Evolutionary conservation across 2,113 vertebrate species (phyloP).

Genomic region (Oxygymnocypris stewartii): DNA sequence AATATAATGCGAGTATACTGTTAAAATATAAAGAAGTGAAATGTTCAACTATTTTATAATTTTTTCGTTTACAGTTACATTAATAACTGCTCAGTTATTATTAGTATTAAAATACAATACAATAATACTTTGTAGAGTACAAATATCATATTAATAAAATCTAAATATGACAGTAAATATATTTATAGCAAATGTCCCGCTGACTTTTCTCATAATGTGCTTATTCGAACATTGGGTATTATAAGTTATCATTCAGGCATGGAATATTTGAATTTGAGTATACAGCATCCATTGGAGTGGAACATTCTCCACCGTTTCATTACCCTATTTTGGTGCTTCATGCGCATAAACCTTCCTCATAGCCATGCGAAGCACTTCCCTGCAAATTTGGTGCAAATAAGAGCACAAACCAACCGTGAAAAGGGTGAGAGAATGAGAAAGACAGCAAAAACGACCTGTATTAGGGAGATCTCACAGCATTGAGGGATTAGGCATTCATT

Average conservation of each 20-base stretch:
- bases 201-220: not conserved
- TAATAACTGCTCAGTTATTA: not conserved
- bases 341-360: constrained; percentile 38
- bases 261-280: constrained; percentile 38
- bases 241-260: constrained; percentile 26
- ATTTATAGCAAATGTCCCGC: not conserved
- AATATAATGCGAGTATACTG: too few relatives aligned
- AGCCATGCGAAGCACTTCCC: not conserved
- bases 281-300: constrained; percentile 19
- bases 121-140: not conserved
- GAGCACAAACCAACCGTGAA: constrained; percentile 33
- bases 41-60: not conserved
- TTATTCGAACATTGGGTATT: constrained; percentile 25
- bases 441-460: not conserved
- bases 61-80: not conserved
- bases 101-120: not conserved
- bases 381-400: constrained; percentile 31
- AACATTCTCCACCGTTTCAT: constrained; percentile 36
- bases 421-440: not conserved
- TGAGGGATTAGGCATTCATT: constrained; percentile 50
- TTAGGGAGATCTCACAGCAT: not conserved
- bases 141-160: not conserved
- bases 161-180: not conserved
- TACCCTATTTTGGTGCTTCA: constrained; percentile 48
- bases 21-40: too few relatives aligned